Percentiles rank a stretch among this genome's conserved stretches.
Evolutionary conservation across 2,113 vertebrate species (phyloP).

Genomic region (Lepus timidus): DNA sequence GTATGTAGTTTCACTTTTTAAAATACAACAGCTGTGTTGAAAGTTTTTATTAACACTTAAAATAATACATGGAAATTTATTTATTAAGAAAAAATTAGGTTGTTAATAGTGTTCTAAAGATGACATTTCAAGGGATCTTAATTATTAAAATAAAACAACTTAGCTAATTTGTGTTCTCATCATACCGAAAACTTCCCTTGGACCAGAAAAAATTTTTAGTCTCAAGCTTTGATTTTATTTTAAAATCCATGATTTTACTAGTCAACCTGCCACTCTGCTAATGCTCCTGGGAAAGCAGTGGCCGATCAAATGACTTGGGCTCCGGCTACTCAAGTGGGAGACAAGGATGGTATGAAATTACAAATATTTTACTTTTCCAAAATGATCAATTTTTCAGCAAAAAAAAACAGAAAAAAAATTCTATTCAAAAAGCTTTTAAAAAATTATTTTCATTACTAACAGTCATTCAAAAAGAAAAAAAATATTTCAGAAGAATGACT

Average conservation of each 20-base stretch:
- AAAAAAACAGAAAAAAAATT: neutral
- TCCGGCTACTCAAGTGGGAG: too few relatives aligned
- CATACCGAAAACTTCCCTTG: neutral
- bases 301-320: too few relatives aligned
- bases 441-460: constrained; percentile 31
- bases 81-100: constrained; percentile 85
- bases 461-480: constrained; percentile 15
- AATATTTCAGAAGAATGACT: neutral
- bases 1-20: constrained; percentile 92
- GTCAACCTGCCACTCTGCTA: neutral
- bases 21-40: constrained; percentile 95
- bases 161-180: neutral
- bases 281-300: too few relatives aligned
- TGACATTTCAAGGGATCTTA: constrained; percentile 37
- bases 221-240: neutral
- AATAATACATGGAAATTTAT: constrained; percentile 94
- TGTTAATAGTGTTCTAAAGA: neutral
- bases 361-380: neutral
- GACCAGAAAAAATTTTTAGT: neutral
- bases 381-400: neutral
- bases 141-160: constrained; percentile 48
- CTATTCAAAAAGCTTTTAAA: neutral
- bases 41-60: constrained; percentile 95
- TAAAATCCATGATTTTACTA: constrained; percentile 10
- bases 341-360: neutral